Evolutionary conservation across 1,140 invertebrate species (phyloP), one percentile per base, ranked within the genome.

Genomic region (Nasonia vitripennis): DNA sequence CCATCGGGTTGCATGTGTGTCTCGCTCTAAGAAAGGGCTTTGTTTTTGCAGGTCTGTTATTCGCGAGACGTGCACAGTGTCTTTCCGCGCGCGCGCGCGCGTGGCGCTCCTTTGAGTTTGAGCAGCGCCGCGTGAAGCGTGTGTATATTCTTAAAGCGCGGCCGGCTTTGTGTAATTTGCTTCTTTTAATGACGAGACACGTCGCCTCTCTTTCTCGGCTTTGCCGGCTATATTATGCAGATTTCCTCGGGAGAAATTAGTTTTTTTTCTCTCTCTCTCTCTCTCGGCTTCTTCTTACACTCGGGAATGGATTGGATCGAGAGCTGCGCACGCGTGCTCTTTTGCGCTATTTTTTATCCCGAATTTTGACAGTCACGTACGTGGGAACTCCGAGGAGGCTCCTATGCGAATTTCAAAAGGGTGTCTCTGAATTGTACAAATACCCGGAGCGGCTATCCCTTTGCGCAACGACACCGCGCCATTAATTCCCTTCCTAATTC

Each of bases 101-200:
- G 11, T 51, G n/a, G 34, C 67, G 41, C 31, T 27, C 68, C n/a
- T 86, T 86, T 86, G 23, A 83, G 84, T 78, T 78, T 45, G 75
- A 62, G 62, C 75, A 86, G 23, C 67, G 71, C 17, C 14, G 31
- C 48, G 68, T 85, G 23, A 85, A 85, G 41, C 31, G n/a, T 45
- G 10, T 45, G 10, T 45, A 45, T 45, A 80, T 79, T 79, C 75
- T 78, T 79, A 68, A 14, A n/a, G 11, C 5, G 70, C 31, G 73
- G 34, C 9, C 5, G 70, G 31, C 73, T 77, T 77, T 68, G 73
- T 17, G 37, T 70, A 77, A 83, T 77, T 77, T 34, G 74, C 41
- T 51, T 83, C 82, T 68, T 70, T 70, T 23, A 67, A 70, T 62
- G 17, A 68, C 14, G 37, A 55, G 31, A 45, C 68, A 11, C 14